A percentile compares a stretch with the other conserved stretches of the same genome.
Evolutionary conservation across 2,113 vertebrate species (phyloP).

Genomic region (Octodon degus): DNA sequence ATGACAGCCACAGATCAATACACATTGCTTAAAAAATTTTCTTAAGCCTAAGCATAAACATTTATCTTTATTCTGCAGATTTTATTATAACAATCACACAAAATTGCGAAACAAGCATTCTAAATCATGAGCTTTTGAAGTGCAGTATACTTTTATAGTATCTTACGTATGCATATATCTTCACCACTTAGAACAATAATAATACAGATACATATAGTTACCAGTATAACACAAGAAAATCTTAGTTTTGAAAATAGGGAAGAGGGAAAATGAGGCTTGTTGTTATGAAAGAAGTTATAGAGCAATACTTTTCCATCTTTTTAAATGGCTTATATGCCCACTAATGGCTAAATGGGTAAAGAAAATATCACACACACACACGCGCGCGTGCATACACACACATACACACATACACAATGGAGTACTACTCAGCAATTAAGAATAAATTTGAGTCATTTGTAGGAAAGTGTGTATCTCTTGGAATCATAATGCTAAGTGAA

Average conservation of each 20-base stretch:
- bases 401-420: neutral
- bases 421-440: neutral
- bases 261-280: neutral
- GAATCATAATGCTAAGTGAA: neutral
- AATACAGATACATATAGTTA: neutral
- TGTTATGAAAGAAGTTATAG: neutral
- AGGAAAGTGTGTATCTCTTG: neutral
- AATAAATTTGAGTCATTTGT: neutral
- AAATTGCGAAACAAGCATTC: slow-evolving; percentile 2
- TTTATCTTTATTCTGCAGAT: slow-evolving; percentile 32
- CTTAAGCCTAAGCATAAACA: neutral
- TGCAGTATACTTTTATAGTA: neutral
- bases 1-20: neutral
- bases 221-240: neutral
- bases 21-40: neutral
- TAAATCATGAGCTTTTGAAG: slow-evolving; percentile 23
- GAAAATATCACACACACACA: neutral
- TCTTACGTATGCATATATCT: neutral
- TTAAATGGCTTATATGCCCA: neutral
- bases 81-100: neutral
- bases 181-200: neutral
- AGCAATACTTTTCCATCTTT: neutral
- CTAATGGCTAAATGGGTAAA: neutral
- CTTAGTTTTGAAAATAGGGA: neutral
- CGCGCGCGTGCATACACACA: too few relatives aligned